A percentile compares a stretch with the other conserved stretches of the same genome.
These are phyloP conservation scores for Calypte anna DNA, from an alignment of 2,113 vertebrate genomes.

Conservation along the genomic window DNA sequence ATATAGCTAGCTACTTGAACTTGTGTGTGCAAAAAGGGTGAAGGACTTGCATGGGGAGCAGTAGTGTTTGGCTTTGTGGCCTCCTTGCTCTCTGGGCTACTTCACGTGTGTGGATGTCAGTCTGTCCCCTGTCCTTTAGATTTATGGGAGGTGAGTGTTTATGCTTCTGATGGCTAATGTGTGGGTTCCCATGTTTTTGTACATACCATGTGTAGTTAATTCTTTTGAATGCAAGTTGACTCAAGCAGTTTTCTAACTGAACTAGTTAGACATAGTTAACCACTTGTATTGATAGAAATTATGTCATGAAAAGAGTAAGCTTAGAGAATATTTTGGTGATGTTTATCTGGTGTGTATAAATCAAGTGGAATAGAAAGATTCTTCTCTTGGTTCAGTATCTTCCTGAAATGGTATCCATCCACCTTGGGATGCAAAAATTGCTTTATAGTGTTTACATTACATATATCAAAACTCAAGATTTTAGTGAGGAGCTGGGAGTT, in stretches of 20 bases:
- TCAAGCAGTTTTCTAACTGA: neutral
- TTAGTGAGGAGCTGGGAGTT: neutral
- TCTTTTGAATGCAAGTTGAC: neutral
- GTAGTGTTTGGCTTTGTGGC: neutral
- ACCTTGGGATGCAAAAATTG: neutral
- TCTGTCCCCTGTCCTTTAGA: neutral
- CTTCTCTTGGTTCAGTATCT: neutral
- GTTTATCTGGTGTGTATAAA: neutral
- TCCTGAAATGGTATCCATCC: neutral
- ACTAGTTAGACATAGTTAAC: neutral
- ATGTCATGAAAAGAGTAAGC: neutral
- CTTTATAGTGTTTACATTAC: neutral
- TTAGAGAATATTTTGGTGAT: neutral
- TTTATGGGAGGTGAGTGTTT: neutral
- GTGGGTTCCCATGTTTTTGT: neutral
- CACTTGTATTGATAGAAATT: neutral
- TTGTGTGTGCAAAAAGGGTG: rapidly evolving
- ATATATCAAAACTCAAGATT: neutral
- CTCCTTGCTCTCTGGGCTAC: neutral
- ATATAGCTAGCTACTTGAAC: neutral
- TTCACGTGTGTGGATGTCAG: rapidly evolving
- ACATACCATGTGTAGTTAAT: neutral
- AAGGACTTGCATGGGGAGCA: neutral
- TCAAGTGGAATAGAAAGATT: neutral
- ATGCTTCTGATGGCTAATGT: neutral